These are phyloP conservation scores for Antheraea mylitta DNA, from an alignment of 1,140 invertebrate genomes.

Conservation along the genomic window DNA sequence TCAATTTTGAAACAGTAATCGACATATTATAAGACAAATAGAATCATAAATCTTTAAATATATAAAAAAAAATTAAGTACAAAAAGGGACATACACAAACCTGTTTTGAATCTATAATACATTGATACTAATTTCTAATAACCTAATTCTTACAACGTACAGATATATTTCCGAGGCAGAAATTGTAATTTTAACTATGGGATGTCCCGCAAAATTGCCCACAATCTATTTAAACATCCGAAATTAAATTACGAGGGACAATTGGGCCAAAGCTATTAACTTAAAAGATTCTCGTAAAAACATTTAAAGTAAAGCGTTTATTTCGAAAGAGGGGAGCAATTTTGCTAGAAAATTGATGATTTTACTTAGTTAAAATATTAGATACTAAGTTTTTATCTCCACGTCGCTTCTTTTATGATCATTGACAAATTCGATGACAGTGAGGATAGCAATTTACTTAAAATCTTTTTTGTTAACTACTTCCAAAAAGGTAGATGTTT, in stretches of 20 bases:
- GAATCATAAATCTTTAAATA: too few species aligned
- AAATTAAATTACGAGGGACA: slow-evolving; percentile 35
- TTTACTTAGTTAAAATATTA: background rate
- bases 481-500: too few species aligned
- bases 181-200: slow-evolving; percentile 25
- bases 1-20: too few species aligned
- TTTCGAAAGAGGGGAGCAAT: background rate
- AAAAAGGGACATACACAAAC: too few species aligned
- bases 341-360: background rate
- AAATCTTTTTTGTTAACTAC: background rate
- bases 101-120: too few species aligned
- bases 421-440: background rate
- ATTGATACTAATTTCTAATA: background rate
- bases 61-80: too few species aligned
- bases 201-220: slow-evolving; percentile 19
- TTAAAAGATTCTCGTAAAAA: slow-evolving; percentile 27
- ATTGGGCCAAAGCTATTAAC: slow-evolving; percentile 21
- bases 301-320: slow-evolving; percentile 18
- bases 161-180: slow-evolving; percentile 13
- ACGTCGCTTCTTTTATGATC: background rate
- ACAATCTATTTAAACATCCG: slow-evolving; percentile 27
- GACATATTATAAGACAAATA: too few species aligned
- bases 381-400: background rate
- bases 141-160: background rate
- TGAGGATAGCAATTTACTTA: background rate